Percentiles rank a stretch among this genome's conserved stretches.
Evolutionary conservation across 2,888 invertebrate species (phyloP).

Genomic region (Steinernema hermaphroditum): DNA sequence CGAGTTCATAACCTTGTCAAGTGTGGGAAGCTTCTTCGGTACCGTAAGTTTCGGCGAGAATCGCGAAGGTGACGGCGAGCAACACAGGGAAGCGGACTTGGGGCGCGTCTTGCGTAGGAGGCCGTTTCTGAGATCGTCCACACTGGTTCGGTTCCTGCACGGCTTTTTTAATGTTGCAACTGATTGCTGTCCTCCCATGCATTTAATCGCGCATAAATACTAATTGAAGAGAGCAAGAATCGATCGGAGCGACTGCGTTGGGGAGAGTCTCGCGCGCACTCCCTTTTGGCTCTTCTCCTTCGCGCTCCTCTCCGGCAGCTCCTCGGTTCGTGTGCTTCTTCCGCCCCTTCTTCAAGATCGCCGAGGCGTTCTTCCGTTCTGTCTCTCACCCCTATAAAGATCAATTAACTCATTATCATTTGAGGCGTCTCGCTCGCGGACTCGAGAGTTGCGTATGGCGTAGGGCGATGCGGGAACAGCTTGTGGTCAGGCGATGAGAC

Average conservation of each 20-base stretch:
- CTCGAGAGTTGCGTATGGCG: too few relatives aligned
- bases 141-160: background rate
- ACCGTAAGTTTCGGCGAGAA: background rate
- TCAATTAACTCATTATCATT: conserved; percentile 23
- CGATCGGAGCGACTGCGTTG: background rate
- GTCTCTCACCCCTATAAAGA: background rate
- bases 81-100: background rate
- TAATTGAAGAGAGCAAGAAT: conserved; percentile 25
- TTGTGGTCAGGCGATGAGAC: too few relatives aligned
- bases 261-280: conserved; percentile 3
- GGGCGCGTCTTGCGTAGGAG: conserved; percentile 11
- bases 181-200: conserved; percentile 26
- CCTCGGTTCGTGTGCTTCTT: background rate
- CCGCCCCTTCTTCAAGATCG: background rate
- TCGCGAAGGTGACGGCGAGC: background rate
- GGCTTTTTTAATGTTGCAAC: conserved; percentile 26
- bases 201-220: conserved; percentile 26
- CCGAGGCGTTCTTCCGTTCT: conserved; percentile 9
- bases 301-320: background rate
- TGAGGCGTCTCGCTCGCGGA: background rate
- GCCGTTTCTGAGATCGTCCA: conserved; percentile 1
- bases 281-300: conserved; percentile 6
- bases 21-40: background rate
- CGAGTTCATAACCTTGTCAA: conserved; percentile 19
- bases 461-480: too few relatives aligned